These are phyloP conservation scores for Eulemur macaco DNA, from an alignment of 2,113 vertebrate genomes.

Conservation along the genomic window DNA sequence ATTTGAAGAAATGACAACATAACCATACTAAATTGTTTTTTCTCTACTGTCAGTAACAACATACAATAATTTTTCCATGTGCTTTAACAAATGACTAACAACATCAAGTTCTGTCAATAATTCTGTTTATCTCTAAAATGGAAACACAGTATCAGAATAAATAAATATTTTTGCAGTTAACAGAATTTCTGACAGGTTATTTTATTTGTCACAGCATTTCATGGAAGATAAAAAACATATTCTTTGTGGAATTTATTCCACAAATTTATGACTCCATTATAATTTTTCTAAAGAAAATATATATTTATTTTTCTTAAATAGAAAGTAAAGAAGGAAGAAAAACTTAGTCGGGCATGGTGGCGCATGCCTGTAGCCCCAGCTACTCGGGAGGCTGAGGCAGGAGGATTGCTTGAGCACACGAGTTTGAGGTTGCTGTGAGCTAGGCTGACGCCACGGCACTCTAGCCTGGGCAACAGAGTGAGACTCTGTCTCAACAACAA, in stretches of 20 bases:
- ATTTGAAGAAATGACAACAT: neutral
- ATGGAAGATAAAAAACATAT: neutral
- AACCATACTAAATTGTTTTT: neutral
- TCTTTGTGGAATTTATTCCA: neutral
- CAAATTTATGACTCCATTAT: neutral
- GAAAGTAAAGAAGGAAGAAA: neutral
- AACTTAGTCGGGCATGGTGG: no score
- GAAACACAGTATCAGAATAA: neutral
- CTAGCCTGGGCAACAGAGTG: no score
- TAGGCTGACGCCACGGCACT: no score
- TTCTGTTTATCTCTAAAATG: neutral
- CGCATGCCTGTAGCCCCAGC: no score
- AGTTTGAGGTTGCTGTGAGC: no score
- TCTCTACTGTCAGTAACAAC: neutral
- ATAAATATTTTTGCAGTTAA: neutral
- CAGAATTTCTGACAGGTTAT: neutral
- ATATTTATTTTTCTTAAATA: neutral
- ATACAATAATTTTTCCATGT: neutral
- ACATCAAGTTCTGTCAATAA: neutral
- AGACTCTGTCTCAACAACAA: no score
- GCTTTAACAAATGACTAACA: neutral
- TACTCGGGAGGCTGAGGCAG: no score
- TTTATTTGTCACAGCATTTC: neutral
- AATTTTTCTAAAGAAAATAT: neutral
- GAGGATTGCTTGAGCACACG: no score